Conservation (phyloP, 2,113 vertebrate genomes). For the Podilymbus podiceps region DNA sequence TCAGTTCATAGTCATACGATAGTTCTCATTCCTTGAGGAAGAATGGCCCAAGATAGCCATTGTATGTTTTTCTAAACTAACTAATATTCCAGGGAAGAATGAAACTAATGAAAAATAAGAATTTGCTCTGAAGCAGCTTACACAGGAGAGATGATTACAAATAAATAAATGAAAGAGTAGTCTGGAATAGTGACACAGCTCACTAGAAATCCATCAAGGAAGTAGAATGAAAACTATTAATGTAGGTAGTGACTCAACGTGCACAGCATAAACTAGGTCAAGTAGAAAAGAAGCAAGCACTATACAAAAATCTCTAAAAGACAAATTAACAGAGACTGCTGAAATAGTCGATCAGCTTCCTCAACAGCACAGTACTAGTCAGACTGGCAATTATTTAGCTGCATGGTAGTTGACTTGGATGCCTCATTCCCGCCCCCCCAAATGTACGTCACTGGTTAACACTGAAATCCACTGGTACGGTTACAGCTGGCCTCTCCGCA, state of each 20-base stretch:
- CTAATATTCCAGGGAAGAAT: background rate
- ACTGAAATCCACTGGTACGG: background rate
- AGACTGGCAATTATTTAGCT: background rate
- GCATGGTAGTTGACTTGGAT: background rate
- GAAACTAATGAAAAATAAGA: background rate
- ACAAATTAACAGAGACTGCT: constrained; percentile 1
- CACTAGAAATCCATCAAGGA: constrained; percentile 18
- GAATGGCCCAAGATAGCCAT: background rate
- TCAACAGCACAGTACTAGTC: background rate
- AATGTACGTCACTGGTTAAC: background rate
- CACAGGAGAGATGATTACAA: background rate
- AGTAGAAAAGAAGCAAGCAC: constrained; percentile 14
- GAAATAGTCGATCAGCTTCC: background rate
- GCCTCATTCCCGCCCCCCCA: background rate
- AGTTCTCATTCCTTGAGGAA: background rate
- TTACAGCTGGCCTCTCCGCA: background rate
- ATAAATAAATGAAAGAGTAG: background rate
- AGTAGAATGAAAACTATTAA: background rate
- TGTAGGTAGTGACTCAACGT: background rate
- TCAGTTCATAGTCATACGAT: background rate
- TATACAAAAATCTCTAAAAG: background rate
- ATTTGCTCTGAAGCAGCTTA: background rate
- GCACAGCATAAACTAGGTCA: constrained; percentile 45
- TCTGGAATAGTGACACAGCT: constrained; percentile 3
- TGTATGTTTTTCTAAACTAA: background rate